Conservation (phyloP, 2,113 vertebrate species). For the Tenrec ecaudatus region DNA sequence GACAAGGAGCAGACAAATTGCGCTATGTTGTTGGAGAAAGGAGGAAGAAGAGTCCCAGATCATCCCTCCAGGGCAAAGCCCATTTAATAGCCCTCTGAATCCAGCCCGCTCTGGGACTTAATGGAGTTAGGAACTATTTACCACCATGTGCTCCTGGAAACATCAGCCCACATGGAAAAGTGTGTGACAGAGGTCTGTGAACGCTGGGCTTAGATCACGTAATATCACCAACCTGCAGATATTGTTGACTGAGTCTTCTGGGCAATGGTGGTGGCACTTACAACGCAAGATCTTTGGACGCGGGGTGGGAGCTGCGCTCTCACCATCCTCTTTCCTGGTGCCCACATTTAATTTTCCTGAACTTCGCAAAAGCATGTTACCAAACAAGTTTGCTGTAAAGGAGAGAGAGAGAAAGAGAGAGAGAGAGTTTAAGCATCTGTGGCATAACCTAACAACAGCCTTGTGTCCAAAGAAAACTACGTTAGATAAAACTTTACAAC, state of each 20-base stretch:
- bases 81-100: not conserved
- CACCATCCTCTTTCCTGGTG: constrained; percentile 88
- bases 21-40: not conserved
- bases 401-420: constrained; percentile 29
- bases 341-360: constrained; percentile 91
- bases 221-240: constrained; percentile 94
- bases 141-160: not conserved
- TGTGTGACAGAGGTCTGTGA: not conserved
- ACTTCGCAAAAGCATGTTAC: constrained; percentile 92
- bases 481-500: not conserved
- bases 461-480: not conserved
- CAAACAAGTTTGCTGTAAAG: constrained; percentile 89
- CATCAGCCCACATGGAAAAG: not conserved
- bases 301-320: constrained; percentile 88
- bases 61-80: not conserved
- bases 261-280: constrained; percentile 96
- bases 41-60: not conserved
- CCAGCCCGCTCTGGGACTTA: not conserved
- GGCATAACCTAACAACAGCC: not conserved
- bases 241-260: constrained; percentile 95
- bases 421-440: not conserved
- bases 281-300: constrained; percentile 92
- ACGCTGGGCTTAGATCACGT: not conserved
- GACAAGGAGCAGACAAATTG: not conserved
- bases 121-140: not conserved